Percentiles rank a stretch among this genome's conserved stretches.
Evolutionary conservation across 2,113 vertebrate species (phyloP).

Genomic region (Penelope pileata): DNA sequence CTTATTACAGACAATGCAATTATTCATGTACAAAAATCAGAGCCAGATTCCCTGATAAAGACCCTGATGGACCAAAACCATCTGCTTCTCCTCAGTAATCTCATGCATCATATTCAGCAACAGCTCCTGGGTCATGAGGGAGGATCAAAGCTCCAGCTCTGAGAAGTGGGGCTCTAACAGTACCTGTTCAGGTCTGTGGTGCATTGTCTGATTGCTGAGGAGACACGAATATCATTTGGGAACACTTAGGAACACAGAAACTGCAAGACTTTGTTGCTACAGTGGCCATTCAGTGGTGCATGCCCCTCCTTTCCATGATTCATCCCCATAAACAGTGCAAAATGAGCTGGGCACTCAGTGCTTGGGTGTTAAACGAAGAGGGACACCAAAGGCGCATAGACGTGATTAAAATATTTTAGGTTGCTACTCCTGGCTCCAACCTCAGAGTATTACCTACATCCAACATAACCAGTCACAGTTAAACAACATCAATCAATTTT

Average conservation of each 20-base stretch:
- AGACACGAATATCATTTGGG: neutral
- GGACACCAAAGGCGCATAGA: neutral
- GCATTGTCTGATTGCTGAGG: neutral
- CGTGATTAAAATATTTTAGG: neutral
- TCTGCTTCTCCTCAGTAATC: neutral
- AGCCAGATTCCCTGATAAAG: neutral
- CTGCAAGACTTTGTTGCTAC: accelerated
- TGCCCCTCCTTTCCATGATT: neutral
- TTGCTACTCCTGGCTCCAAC: neutral
- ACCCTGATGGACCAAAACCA: neutral
- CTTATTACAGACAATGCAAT: neutral
- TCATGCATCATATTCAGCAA: neutral
- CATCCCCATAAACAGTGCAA: neutral
- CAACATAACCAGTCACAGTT: neutral
- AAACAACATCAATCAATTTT: accelerated
- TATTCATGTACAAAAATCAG: neutral
- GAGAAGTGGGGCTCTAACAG: neutral
- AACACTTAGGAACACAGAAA: neutral
- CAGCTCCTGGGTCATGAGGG: neutral
- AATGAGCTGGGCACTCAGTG: neutral
- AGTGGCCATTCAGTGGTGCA: neutral
- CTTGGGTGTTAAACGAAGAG: neutral
- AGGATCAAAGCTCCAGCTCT: neutral
- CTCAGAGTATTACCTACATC: neutral
- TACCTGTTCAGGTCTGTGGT: neutral